These are phyloP conservation scores for Caradrina kadenii DNA, from an alignment of 2,888 invertebrate genomes.

Conservation along the genomic window DNA sequence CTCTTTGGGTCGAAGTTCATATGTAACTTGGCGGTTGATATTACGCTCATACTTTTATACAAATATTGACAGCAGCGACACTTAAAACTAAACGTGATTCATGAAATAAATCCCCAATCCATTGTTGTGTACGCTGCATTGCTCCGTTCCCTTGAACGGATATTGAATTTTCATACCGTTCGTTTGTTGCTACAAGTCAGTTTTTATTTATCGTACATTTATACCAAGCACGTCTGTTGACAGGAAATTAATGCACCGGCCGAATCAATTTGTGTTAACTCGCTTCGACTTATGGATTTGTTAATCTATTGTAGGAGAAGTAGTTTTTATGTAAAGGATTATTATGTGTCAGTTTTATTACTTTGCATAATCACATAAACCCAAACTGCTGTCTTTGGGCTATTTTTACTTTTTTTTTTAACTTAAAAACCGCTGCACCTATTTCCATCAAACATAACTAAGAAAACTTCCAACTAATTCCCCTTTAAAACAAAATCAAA, in stretches of 20 bases:
- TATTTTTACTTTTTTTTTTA: no score
- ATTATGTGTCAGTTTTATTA: background rate
- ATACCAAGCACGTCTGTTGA: constrained; percentile 78
- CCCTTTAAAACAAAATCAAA: no score
- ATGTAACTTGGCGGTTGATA: background rate
- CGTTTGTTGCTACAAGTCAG: constrained; percentile 81
- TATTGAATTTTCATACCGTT: constrained; percentile 89
- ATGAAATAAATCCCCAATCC: constrained; percentile 77
- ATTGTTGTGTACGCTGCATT: constrained; percentile 79
- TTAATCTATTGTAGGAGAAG: constrained; percentile 8
- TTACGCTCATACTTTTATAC: background rate
- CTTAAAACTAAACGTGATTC: constrained; percentile 52
- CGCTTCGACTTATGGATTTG: constrained; percentile 35
- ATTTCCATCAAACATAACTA: no score
- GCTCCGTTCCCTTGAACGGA: constrained; percentile 79
- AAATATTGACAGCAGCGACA: constrained; percentile 9
- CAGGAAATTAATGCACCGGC: constrained; percentile 87
- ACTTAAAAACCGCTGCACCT: no score
- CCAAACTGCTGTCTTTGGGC: no score
- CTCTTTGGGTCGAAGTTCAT: background rate
- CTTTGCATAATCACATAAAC: no score
- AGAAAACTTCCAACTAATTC: no score
- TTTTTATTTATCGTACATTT: constrained; percentile 84
- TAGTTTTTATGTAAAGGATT: background rate
- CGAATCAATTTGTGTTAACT: constrained; percentile 63